Percentiles rank a stretch among this genome's conserved stretches.
phyloP scores from a whole-genome alignment of 1,140 invertebrate species.

The Andricus grossulariae region DNA sequence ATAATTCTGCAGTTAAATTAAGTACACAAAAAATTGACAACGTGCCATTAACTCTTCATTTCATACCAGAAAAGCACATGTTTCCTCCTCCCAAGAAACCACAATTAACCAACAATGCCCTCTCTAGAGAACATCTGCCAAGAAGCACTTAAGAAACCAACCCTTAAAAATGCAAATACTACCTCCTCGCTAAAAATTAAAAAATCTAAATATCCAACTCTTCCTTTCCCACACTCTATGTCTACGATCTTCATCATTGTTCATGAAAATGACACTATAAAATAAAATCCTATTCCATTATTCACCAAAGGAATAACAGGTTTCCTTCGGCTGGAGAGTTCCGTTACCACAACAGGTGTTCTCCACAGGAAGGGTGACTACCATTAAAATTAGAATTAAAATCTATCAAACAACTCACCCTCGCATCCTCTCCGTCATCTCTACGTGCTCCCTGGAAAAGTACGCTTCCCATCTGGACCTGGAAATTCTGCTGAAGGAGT shows the following conservation, averaged over 20 bases:
- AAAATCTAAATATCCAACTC: slow-evolving; percentile 27
- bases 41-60: background rate
- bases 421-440: slow-evolving; percentile 68
- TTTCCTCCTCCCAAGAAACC: background rate
- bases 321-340: background rate
- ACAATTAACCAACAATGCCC: slow-evolving; percentile 14
- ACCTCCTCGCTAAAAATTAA: background rate
- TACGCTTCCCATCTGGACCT: slow-evolving; percentile 70
- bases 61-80: background rate
- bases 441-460: slow-evolving; percentile 62
- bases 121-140: slow-evolving; percentile 7
- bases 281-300: slow-evolving; percentile 14
- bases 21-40: slow-evolving; percentile 7
- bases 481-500: slow-evolving; percentile 71
- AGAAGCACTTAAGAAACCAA: slow-evolving; percentile 6
- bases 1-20: slow-evolving; percentile 1
- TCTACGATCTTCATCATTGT: slow-evolving; percentile 5
- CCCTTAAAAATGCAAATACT: slow-evolving; percentile 23
- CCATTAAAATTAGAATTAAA: slow-evolving; percentile 21
- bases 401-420: slow-evolving; percentile 60
- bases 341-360: slow-evolving; percentile 46
- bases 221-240: slow-evolving; percentile 23
- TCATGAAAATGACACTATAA: background rate
- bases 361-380: background rate
- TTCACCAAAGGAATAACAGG: background rate